phyloP scores from a whole-genome alignment of 2,113 vertebrate genomes.

The Phylloscopus whistleri region DNA sequence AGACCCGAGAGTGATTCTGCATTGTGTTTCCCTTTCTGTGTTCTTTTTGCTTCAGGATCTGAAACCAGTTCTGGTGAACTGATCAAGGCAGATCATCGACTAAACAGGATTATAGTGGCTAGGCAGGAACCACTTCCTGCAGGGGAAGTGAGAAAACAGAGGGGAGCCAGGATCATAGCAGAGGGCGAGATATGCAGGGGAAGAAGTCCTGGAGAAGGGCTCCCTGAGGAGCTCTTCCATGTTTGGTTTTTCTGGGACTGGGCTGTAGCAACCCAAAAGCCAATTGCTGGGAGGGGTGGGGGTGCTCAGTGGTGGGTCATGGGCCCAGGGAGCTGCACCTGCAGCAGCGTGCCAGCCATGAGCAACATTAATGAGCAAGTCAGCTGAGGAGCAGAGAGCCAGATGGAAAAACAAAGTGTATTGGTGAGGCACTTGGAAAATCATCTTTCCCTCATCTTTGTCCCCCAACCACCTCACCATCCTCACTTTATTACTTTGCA shows the following conservation, averaged over 20 bases:
- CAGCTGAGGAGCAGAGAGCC: not conserved
- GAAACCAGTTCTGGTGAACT: slow-evolving; percentile 10
- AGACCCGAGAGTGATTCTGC: not conserved
- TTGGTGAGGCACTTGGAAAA: not conserved
- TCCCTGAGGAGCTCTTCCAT: not conserved
- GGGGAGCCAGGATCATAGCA: not conserved
- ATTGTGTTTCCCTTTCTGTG: not conserved
- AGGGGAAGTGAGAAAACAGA: not conserved
- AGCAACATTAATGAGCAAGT: not conserved
- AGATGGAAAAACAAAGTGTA: slow-evolving; percentile 23
- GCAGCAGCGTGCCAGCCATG: not conserved
- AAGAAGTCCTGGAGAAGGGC: not conserved
- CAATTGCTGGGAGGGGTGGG: not conserved
- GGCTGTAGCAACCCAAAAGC: not conserved
- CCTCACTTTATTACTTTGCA: not conserved
- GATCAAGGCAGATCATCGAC: not conserved
- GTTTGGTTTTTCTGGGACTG: not conserved
- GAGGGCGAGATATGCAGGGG: not conserved
- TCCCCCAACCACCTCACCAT: not conserved
- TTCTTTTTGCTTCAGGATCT: not conserved
- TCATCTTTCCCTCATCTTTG: not conserved
- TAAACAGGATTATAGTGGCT: not conserved
- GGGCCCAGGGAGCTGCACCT: slow-evolving; percentile 36
- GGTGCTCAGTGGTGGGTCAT: not conserved
- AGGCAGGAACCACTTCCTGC: not conserved